Evolutionary conservation across 2,797 vertebrate species (phyloP), one percentile per base, ranked within the genome.

Genomic region (Siniperca undulata): DNA sequence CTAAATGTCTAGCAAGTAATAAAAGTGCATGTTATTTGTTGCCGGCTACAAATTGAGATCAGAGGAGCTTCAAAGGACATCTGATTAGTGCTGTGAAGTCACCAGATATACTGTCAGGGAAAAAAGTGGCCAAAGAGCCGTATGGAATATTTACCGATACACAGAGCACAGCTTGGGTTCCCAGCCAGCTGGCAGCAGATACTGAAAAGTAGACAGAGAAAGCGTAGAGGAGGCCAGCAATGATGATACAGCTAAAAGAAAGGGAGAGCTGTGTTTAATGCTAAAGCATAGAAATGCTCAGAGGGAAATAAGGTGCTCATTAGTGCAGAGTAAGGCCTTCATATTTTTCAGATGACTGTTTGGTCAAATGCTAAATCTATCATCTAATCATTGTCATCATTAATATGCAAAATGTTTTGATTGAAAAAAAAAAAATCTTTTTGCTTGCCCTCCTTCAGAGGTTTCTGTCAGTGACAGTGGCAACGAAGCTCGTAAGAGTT

Each of bases 11-110:
- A 95, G 93, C 94, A 94, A 96, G 96, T 94, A 92, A 94, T 96
- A 95, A 95, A 95, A 96, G 93, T 94, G 91, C 91, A 89, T 95
- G 93, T 94, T 97, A 94, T 96, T 96, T 96, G 95, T 96, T 96
- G 94, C 94, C 88, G 89, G 93, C 95, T 96, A 95, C 95, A 96
- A 95, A 97, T 95, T 95, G 93, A 95, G 93, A 96, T 95, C 90
- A 92, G 90, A 93, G 48, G 89, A 91, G 94, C 96, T 96, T 97
- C 95, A 97, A 96, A 97, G 94, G 90, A 95, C 95, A 96, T 97
- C 92, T 97, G 96, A 95, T 95, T 92, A 93, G 88, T 93, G 89
- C 95, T 95, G 95, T 87, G 90, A 94, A 96, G 95, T 93, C 90
- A 93, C 93, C 92, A 94, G 94, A 96, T 91, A 95, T 92, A 91